Conservation (phyloP, 2,888 invertebrate genomes). For the Prosopocoilus inquinatus region DNA sequence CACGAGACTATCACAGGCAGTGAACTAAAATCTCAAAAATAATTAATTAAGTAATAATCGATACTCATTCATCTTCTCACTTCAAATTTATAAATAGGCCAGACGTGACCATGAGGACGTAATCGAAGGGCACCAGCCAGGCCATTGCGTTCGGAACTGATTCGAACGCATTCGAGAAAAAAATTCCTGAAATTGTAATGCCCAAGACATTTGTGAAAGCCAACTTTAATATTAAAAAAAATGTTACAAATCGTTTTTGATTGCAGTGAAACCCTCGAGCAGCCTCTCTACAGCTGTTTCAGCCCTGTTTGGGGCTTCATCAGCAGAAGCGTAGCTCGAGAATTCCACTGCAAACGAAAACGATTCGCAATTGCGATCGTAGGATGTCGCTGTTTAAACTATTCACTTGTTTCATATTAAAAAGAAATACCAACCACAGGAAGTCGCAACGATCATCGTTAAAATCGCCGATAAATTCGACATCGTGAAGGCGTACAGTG, state of each 20-base stretch:
- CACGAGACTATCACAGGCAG: slow-evolving; percentile 70
- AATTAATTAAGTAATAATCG: neutral
- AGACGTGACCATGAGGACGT: slow-evolving; percentile 82
- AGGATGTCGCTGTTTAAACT: too few relatives aligned
- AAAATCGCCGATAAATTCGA: slow-evolving; percentile 70
- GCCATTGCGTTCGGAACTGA: slow-evolving; percentile 79
- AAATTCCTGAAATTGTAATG: slow-evolving; percentile 60
- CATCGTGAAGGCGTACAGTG: slow-evolving; percentile 66
- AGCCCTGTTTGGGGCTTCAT: too few relatives aligned
- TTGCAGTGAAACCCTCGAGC: too few relatives aligned
- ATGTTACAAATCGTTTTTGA: too few relatives aligned
- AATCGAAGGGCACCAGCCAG: slow-evolving; percentile 83
- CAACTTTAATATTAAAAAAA: slow-evolving; percentile 4
- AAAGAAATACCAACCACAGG: slow-evolving; percentile 62
- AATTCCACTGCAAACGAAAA: too few relatives aligned
- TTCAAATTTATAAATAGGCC: slow-evolving; percentile 80
- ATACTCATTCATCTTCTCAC: slow-evolving; percentile 50
- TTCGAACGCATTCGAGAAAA: slow-evolving; percentile 82
- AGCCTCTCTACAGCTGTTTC: too few relatives aligned
- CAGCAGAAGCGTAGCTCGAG: too few relatives aligned
- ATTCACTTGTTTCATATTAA: too few relatives aligned
- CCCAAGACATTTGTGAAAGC: neutral
- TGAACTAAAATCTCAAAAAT: slow-evolving; percentile 56
- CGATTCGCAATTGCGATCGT: too few relatives aligned
- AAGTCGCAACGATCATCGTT: slow-evolving; percentile 83